A percentile compares a stretch with the other conserved stretches of the same genome.
phyloP scores from a whole-genome alignment of 2,888 invertebrate genomes.

The Drosophila prolongata region DNA sequence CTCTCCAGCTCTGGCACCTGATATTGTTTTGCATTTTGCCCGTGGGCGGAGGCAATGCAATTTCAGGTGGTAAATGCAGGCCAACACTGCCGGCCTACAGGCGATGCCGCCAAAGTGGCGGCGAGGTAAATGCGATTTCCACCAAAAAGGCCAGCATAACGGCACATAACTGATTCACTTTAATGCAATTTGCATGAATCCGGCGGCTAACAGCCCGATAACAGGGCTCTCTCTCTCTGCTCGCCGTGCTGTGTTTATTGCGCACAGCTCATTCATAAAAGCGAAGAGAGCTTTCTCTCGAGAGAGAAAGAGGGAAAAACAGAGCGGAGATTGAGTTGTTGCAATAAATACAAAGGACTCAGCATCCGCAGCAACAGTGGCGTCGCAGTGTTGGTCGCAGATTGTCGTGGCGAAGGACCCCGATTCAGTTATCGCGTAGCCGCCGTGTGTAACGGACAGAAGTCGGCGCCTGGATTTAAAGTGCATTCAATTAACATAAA shows the following conservation, averaged over 20 bases:
- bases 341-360: slow-evolving; percentile 59
- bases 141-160: slow-evolving; percentile 33
- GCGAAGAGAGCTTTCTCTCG: slow-evolving; percentile 10
- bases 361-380: slow-evolving; percentile 69
- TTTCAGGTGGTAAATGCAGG: slow-evolving; percentile 13
- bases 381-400: slow-evolving; percentile 50
- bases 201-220: slow-evolving; percentile 5
- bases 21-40: slow-evolving; percentile 26
- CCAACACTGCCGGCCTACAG: slow-evolving; percentile 18
- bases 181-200: slow-evolving; percentile 63
- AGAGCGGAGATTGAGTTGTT: slow-evolving; percentile 46
- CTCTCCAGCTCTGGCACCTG: slow-evolving; percentile 15
- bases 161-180: slow-evolving; percentile 60
- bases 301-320: slow-evolving; percentile 3
- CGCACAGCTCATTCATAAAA: slow-evolving; percentile 67
- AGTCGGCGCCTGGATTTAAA: slow-evolving; percentile 21
- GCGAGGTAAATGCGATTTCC: slow-evolving; percentile 56
- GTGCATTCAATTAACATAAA: slow-evolving; percentile 55
- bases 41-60: slow-evolving; percentile 12
- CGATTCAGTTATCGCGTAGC: slow-evolving; percentile 48
- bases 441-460: slow-evolving; percentile 52
- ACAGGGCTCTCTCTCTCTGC: slow-evolving; percentile 36
- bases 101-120: slow-evolving; percentile 21
- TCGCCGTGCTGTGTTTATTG: slow-evolving; percentile 47
- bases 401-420: slow-evolving; percentile 12